Conservation (phyloP, 2,797 vertebrate genomes). For the Bryconaethiops microstoma region DNA sequence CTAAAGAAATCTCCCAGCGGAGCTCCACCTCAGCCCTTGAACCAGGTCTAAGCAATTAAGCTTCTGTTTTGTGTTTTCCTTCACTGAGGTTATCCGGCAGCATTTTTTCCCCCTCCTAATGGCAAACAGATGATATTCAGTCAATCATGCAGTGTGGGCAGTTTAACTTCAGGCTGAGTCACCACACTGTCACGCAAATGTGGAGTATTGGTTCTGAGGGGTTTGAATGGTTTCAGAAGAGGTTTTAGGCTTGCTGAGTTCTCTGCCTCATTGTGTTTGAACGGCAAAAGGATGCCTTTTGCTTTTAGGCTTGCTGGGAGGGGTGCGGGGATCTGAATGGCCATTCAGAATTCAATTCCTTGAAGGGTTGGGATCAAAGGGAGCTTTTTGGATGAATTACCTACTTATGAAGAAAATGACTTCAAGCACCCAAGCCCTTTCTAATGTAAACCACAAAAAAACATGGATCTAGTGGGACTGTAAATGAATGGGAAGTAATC, state of each 20-base stretch:
- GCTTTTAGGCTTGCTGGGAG: background rate
- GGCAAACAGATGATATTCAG: constrained; percentile 24
- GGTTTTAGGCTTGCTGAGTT: constrained; percentile 6
- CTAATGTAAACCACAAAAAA: constrained; percentile 5
- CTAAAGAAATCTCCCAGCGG: constrained; percentile 38
- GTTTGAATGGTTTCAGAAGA: constrained; percentile 4
- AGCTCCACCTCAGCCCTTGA: constrained; percentile 43
- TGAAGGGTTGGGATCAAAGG: constrained; percentile 28
- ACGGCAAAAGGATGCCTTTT: constrained; percentile 18
- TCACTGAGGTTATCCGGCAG: constrained; percentile 11
- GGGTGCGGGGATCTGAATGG: constrained; percentile 3
- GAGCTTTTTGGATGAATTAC: constrained; percentile 29
- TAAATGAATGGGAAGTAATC: background rate
- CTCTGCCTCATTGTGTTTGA: constrained; percentile 36
- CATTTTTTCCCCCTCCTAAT: background rate
- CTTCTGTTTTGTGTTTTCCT: constrained; percentile 22
- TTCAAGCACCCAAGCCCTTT: constrained; percentile 14
- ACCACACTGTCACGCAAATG: constrained; percentile 19
- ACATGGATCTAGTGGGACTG: background rate
- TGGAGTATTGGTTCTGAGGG: constrained; percentile 23
- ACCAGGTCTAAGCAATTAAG: constrained; percentile 48
- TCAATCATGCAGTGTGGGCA: constrained; percentile 45
- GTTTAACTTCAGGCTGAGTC: constrained; percentile 39
- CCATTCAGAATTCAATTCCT: constrained; percentile 10
- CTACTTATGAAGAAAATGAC: constrained; percentile 19